Evolutionary conservation across 1,140 invertebrate genomes (phyloP).

Genomic region (Rhagoletis zephyria): DNA sequence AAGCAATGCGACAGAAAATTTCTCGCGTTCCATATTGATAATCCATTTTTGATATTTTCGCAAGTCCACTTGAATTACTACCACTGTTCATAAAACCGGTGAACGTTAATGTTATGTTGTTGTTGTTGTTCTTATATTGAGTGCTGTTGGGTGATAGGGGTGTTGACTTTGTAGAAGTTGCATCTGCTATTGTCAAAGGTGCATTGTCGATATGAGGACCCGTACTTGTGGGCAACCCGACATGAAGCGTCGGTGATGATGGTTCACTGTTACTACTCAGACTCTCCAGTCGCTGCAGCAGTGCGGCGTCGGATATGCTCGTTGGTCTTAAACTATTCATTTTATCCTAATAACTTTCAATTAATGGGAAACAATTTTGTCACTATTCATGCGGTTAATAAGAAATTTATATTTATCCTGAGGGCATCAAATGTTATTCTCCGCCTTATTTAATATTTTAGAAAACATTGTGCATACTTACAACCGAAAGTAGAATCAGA

Average conservation of each 20-base stretch:
- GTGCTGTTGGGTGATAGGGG: not conserved
- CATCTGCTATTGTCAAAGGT: conserved; percentile 38
- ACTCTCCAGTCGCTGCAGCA: conserved; percentile 67
- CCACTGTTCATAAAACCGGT: conserved; percentile 22
- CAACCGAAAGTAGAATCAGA: too few relatives aligned
- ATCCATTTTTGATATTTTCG: conserved; percentile 48
- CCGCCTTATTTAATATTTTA: too few relatives aligned
- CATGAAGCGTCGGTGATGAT: conserved; percentile 60
- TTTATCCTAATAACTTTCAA: not conserved
- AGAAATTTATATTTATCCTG: too few relatives aligned
- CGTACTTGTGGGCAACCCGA: not conserved
- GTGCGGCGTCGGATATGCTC: conserved; percentile 67
- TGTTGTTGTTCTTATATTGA: conserved; percentile 62
- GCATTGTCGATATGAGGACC: not conserved
- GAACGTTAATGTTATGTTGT: conserved; percentile 65
- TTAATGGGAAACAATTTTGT: too few relatives aligned
- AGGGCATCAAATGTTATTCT: too few relatives aligned
- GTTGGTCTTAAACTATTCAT: conserved; percentile 66
- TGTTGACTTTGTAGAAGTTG: conserved; percentile 34
- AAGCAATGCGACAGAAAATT: conserved; percentile 63
- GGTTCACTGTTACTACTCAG: conserved; percentile 68
- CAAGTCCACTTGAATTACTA: not conserved
- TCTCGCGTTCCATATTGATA: not conserved
- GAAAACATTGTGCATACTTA: too few relatives aligned
- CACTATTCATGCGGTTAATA: too few relatives aligned